Percentiles rank a stretch among this genome's conserved stretches.
phyloP scores from a whole-genome alignment of 1,140 invertebrate species.

The Coptotermes formosanus region DNA sequence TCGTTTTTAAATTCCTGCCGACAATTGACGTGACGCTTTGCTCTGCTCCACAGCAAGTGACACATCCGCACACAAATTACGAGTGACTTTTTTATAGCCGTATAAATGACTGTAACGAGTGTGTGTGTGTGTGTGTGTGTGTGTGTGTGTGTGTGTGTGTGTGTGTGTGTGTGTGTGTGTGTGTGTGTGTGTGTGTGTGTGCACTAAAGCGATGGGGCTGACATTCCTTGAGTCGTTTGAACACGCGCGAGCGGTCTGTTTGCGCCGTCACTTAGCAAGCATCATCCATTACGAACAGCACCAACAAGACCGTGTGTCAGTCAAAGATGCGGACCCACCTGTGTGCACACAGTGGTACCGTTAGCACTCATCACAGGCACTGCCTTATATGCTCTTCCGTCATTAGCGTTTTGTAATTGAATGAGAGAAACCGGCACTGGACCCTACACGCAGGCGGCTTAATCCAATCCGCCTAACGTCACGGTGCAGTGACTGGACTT shows the following conservation, averaged over 20 bases:
- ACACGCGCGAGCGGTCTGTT: not conserved
- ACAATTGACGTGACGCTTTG: not conserved
- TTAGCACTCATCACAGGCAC: too few relatives aligned
- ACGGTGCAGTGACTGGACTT: too few relatives aligned
- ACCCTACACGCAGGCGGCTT: too few relatives aligned
- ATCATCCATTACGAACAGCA: not conserved
- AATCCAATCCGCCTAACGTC: too few relatives aligned
- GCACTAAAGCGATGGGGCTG: not conserved
- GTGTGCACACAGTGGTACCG: too few relatives aligned
- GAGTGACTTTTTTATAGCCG: not conserved
- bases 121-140: conserved; percentile 1
- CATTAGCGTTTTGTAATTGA: too few relatives aligned
- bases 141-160: not conserved
- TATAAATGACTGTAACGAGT: conserved; percentile 3
- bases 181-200: conserved; percentile 4
- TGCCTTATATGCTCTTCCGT: too few relatives aligned
- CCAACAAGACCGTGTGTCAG: too few relatives aligned
- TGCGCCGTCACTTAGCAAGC: not conserved
- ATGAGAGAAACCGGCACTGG: too few relatives aligned
- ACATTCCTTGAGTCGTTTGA: not conserved
- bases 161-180: not conserved
- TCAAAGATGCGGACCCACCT: too few relatives aligned
- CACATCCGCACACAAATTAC: not conserved
- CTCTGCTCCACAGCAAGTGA: not conserved
- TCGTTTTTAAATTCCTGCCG: not conserved